Conservation (phyloP, 2,888 invertebrate species). For the Chaetogeoica ovagalla region DNA sequence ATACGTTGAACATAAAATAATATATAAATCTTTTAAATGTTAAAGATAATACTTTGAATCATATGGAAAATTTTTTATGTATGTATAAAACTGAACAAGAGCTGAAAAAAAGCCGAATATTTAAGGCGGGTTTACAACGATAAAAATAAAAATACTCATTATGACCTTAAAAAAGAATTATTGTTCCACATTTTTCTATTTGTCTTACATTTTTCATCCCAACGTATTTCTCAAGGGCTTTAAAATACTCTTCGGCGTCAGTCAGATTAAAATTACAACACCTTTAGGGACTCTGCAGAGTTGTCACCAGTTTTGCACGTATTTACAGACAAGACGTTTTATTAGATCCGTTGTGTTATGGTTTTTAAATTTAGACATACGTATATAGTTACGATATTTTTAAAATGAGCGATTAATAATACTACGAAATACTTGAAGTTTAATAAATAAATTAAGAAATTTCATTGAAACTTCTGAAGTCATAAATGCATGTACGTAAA, state of each 20-base stretch:
- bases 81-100: not conserved
- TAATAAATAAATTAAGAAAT: too few species aligned
- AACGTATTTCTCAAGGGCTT: not conserved
- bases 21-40: too few species aligned
- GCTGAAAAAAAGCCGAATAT: not conserved
- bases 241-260: not conserved
- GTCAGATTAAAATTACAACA: constrained; percentile 7
- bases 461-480: too few species aligned
- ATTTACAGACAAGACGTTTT: not conserved
- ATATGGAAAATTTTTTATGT: not conserved
- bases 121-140: not conserved
- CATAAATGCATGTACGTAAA: too few species aligned
- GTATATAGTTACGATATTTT: not conserved
- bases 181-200: not conserved
- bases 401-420: too few species aligned
- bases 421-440: too few species aligned
- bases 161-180: constrained; percentile 3
- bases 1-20: too few species aligned
- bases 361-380: not conserved
- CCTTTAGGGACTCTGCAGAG: not conserved
- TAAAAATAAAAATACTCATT: not conserved
- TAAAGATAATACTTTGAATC: not conserved
- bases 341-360: not conserved
- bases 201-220: not conserved
- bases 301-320: not conserved